Evolutionary conservation across 2,888 invertebrate genomes (phyloP).

Genomic region (Horisme vitalbata): DNA sequence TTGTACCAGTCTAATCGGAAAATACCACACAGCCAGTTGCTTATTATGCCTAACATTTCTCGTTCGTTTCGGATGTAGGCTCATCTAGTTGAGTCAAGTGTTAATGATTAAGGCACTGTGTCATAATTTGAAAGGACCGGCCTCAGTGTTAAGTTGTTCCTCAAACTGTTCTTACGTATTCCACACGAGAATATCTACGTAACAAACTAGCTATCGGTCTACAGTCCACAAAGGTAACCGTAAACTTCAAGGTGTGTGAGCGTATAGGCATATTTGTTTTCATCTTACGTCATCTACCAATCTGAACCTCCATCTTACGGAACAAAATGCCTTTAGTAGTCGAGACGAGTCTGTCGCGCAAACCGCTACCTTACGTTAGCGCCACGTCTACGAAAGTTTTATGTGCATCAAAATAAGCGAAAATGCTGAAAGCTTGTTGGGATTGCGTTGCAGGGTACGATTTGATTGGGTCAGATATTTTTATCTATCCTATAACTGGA

Average conservation of each 20-base stretch:
- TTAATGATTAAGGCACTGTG: slow-evolving; percentile 19
- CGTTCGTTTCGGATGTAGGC: too few relatives aligned
- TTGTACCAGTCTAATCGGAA: too few relatives aligned
- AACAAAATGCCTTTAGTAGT: slow-evolving; percentile 41
- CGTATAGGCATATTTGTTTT: slow-evolving; percentile 64
- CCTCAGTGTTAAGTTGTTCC: slow-evolving; percentile 47
- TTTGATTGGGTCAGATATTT: slow-evolving; percentile 37
- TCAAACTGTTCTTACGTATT: slow-evolving; percentile 48
- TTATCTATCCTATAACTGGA: neutral
- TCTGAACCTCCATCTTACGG: slow-evolving; percentile 46
- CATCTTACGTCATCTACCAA: slow-evolving; percentile 67
- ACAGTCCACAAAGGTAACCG: slow-evolving; percentile 27
- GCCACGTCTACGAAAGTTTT: slow-evolving; percentile 39
- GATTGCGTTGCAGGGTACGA: slow-evolving; percentile 72
- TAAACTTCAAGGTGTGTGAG: slow-evolving; percentile 57
- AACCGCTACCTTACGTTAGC: slow-evolving; percentile 33
- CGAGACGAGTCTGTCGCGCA: slow-evolving; percentile 44
- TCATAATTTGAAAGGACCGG: slow-evolving; percentile 3
- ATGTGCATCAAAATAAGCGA: slow-evolving; percentile 42
- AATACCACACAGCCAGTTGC: too few relatives aligned
- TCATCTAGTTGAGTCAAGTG: too few relatives aligned
- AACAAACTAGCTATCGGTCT: neutral
- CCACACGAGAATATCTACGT: too few relatives aligned
- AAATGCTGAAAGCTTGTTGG: slow-evolving; percentile 74
- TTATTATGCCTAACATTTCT: too few relatives aligned